A percentile compares a stretch with the other conserved stretches of the same genome.
Evolutionary conservation across 2,113 vertebrate species (phyloP).

Genomic region (Corythaixoides concolor): DNA sequence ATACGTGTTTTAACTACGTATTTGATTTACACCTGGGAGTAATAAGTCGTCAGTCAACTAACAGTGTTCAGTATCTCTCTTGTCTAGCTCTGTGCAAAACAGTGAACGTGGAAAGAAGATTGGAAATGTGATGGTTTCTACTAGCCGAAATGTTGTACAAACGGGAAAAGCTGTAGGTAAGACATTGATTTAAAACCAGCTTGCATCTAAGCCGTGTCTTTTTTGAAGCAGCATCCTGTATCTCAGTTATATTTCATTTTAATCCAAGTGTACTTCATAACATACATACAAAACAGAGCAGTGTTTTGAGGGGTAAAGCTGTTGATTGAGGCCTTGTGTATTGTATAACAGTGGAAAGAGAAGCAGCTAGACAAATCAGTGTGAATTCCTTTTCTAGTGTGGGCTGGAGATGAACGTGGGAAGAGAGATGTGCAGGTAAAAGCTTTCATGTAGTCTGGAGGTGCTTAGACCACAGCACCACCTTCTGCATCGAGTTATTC

Average conservation of each 20-base stretch:
- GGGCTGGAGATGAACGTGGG: background rate
- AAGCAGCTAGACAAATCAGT: background rate
- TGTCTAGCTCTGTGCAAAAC: slow-evolving; percentile 91
- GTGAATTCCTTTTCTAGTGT: background rate
- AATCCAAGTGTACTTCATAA: background rate
- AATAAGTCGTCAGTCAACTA: background rate
- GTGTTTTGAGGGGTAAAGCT: background rate
- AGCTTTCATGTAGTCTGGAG: background rate
- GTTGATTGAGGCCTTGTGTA: background rate
- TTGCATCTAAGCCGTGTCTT: rapidly evolving
- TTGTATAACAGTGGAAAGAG: background rate
- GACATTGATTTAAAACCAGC: background rate
- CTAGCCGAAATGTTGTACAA: slow-evolving; percentile 92
- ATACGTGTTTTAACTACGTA: background rate
- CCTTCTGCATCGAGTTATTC: background rate
- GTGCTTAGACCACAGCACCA: background rate
- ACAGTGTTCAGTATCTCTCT: slow-evolving; percentile 1
- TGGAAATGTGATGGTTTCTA: slow-evolving; percentile 91
- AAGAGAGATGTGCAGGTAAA: background rate
- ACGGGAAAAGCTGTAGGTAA: slow-evolving; percentile 96
- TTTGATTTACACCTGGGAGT: background rate
- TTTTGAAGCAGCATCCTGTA: background rate
- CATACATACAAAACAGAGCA: background rate
- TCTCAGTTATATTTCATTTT: background rate
- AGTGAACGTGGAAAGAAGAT: slow-evolving; percentile 96